phyloP scores from a whole-genome alignment of 2,888 invertebrate genomes.

The Osmoderma eremita region DNA sequence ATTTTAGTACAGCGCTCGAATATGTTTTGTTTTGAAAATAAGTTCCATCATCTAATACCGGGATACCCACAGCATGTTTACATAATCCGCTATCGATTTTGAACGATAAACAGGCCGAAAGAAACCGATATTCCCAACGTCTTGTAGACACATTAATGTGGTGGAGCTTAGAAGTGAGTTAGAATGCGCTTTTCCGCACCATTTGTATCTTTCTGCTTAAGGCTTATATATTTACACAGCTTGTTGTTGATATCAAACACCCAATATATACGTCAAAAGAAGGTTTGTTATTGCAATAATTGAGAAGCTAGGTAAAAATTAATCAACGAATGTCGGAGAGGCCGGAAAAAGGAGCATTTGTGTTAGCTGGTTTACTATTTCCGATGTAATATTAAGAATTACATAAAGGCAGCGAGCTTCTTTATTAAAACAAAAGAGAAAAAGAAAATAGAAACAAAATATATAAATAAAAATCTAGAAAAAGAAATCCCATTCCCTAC shows the following conservation, averaged over 20 bases:
- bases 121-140: conserved; percentile 9
- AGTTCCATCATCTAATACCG: conserved; percentile 32
- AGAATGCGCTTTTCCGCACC: conserved; percentile 12
- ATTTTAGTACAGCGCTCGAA: conserved; percentile 11
- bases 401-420: too few relatives aligned
- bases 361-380: too few relatives aligned
- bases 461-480: too few relatives aligned
- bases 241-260: conserved; percentile 24
- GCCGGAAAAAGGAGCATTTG: too few relatives aligned
- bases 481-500: too few relatives aligned
- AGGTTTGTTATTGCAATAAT: conserved; percentile 19
- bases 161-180: conserved; percentile 7
- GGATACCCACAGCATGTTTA: conserved; percentile 10
- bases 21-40: conserved; percentile 31
- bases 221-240: conserved; percentile 10
- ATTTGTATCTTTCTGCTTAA: conserved; percentile 3
- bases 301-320: background rate
- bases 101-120: conserved; percentile 5
- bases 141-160: conserved; percentile 14
- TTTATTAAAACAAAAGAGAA: too few relatives aligned
- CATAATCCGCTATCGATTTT: conserved; percentile 21
- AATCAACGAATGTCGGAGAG: too few relatives aligned
- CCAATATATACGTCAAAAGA: conserved; percentile 21
- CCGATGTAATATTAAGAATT: too few relatives aligned
- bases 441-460: too few relatives aligned